Evolutionary conservation across 2,888 invertebrate species (phyloP).

Genomic region (Oeneis ivallda): DNA sequence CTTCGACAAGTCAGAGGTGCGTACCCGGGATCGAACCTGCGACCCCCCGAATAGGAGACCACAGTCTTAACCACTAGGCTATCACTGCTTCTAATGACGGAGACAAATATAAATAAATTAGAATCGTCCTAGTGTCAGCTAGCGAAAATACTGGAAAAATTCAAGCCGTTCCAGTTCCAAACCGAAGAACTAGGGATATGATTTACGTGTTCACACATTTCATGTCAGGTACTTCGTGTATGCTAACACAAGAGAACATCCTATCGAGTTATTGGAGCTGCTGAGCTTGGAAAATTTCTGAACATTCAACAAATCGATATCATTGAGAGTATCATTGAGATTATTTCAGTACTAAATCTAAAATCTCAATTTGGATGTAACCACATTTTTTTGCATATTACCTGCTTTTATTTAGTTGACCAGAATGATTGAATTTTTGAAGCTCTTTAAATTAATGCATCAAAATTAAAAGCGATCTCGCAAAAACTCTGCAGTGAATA

Average conservation of each 20-base stretch:
- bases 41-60: no score
- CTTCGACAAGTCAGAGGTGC: no score
- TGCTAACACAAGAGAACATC: slow-evolving; percentile 11
- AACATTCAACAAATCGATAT: slow-evolving; percentile 25
- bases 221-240: neutral
- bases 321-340: slow-evolving; percentile 14
- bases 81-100: neutral
- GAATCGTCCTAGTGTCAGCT: no score
- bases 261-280: neutral
- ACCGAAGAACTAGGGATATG: neutral
- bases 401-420: no score
- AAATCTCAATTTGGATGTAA: neutral
- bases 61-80: no score
- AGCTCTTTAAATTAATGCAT: slow-evolving; percentile 1
- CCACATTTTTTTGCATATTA: neutral
- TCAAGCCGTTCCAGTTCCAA: slow-evolving; percentile 5
- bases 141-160: slow-evolving; percentile 8
- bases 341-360: neutral
- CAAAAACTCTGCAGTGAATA: neutral
- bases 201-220: slow-evolving; percentile 13
- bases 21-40: no score
- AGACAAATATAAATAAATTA: neutral
- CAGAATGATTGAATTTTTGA: neutral
- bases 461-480: neutral
- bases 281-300: slow-evolving; percentile 16